phyloP scores from a whole-genome alignment of 2,113 vertebrate genomes.

The Daubentonia madagascariensis region DNA sequence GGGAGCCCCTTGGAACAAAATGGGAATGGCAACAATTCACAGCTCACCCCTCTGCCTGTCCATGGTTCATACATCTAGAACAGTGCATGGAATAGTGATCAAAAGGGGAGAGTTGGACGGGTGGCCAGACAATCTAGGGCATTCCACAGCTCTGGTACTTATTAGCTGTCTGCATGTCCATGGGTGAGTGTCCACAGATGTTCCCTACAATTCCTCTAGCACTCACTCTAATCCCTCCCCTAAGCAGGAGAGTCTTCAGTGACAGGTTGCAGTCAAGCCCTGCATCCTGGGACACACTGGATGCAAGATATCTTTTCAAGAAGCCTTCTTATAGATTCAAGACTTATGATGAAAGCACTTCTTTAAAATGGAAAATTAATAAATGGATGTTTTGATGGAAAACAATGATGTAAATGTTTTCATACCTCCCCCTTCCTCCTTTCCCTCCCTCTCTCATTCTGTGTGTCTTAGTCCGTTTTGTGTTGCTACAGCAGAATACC shows the following conservation, averaged over 20 bases:
- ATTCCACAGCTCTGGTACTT: background rate
- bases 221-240: background rate
- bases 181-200: background rate
- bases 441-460: background rate
- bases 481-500: background rate
- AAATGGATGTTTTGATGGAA: background rate
- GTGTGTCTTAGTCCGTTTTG: background rate
- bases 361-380: constrained; percentile 21
- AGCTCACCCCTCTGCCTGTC: background rate
- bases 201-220: background rate
- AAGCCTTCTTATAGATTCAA: background rate
- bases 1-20: background rate
- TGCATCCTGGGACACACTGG: background rate
- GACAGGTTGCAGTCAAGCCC: background rate
- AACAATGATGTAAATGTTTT: background rate
- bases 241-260: background rate
- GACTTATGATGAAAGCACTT: background rate
- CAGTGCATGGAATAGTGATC: background rate
- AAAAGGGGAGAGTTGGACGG: background rate
- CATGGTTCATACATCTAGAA: background rate
- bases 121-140: background rate
- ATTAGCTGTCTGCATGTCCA: background rate
- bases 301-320: background rate
- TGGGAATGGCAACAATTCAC: background rate
- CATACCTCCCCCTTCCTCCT: background rate